These are phyloP conservation scores for Otis tarda DNA, from an alignment of 2,113 vertebrate genomes.

Conservation along the genomic window DNA sequence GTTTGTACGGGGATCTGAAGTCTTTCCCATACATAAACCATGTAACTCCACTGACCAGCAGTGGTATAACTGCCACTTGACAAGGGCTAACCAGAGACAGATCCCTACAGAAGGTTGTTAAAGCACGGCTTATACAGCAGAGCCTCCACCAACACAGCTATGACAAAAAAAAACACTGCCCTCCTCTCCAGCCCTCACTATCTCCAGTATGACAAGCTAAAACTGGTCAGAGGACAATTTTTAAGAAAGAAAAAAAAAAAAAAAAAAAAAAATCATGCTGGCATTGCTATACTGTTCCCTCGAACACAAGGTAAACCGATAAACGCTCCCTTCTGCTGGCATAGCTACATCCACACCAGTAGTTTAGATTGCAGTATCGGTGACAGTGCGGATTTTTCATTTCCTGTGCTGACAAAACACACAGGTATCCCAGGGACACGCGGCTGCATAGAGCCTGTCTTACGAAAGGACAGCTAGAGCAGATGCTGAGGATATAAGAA, in stretches of 20 bases:
- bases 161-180: background rate
- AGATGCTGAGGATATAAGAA: background rate
- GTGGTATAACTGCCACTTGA: rapidly evolving
- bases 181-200: background rate
- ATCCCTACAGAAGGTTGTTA: background rate
- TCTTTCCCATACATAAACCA: background rate
- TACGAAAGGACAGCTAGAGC: background rate
- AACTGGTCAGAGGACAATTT: background rate
- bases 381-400: background rate
- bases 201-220: background rate
- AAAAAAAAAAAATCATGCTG: background rate
- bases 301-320: background rate
- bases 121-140: background rate
- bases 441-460: background rate
- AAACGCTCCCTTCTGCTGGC: background rate
- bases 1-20: background rate
- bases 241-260: background rate
- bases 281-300: background rate
- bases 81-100: background rate
- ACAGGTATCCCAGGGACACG: background rate
- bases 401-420: background rate
- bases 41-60: background rate
- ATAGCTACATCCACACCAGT: background rate
- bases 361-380: background rate
- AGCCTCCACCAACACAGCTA: background rate